Evolutionary conservation across 2,113 vertebrate species (phyloP).

Genomic region (Myotis yumanensis): DNA sequence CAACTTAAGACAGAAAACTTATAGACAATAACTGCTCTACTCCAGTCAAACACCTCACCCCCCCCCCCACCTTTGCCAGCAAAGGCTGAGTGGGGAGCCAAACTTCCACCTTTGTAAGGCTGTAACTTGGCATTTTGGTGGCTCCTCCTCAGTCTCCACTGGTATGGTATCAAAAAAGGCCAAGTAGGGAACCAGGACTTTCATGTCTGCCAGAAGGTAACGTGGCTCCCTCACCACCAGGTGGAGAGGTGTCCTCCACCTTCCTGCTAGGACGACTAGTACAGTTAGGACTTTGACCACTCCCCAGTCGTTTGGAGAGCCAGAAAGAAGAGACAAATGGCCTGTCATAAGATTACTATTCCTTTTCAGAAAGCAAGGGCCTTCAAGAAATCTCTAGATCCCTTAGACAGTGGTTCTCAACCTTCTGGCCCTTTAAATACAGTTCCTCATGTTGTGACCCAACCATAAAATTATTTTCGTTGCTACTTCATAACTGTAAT

Average conservation of each 20-base stretch:
- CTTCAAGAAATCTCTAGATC: conserved; percentile 25
- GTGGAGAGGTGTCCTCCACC: not conserved
- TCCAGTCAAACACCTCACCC: not conserved
- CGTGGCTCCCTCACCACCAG: not conserved
- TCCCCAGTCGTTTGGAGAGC: not conserved
- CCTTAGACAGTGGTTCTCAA: not conserved
- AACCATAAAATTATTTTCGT: too few species aligned
- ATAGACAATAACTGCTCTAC: not conserved
- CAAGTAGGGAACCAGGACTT: not conserved
- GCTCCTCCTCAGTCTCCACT: too few species aligned
- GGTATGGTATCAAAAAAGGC: not conserved
- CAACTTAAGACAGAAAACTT: not conserved
- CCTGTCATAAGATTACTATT: not conserved
- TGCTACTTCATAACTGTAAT: too few species aligned
- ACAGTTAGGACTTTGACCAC: not conserved
- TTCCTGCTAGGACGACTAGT: not conserved
- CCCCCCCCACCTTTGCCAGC: not conserved
- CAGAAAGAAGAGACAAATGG: not conserved
- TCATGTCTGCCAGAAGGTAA: not conserved
- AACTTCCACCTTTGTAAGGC: not conserved
- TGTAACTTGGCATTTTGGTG: not conserved
- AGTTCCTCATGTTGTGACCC: too few species aligned
- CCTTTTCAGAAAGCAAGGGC: conserved; percentile 35
- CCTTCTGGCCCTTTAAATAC: too few species aligned
- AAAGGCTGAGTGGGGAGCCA: not conserved